These are phyloP conservation scores for Sebastes nivosus DNA, from an alignment of 2,797 vertebrate species.

Conservation along the genomic window DNA sequence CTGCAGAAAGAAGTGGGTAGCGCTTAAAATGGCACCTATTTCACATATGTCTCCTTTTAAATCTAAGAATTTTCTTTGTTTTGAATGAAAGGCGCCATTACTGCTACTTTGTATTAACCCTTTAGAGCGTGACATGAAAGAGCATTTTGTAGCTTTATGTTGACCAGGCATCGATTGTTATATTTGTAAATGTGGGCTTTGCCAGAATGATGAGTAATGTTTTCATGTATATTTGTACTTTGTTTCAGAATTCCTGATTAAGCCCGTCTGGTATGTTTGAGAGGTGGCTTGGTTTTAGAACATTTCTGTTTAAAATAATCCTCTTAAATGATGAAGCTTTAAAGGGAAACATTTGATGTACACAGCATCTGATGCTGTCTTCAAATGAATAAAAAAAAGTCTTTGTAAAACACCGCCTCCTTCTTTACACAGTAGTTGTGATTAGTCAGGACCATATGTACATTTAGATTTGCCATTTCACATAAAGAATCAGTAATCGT, in stretches of 20 bases:
- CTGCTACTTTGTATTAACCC: background rate
- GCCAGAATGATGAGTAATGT: background rate
- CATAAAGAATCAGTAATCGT: background rate
- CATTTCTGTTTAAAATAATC: constrained; percentile 26
- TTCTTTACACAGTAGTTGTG: background rate
- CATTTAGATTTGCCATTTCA: background rate
- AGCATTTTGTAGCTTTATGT: background rate
- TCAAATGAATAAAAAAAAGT: constrained; percentile 28
- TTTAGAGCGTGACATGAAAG: background rate
- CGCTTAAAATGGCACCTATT: background rate
- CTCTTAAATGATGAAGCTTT: background rate
- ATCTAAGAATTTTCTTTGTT: constrained; percentile 12
- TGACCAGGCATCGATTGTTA: background rate
- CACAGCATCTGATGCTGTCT: background rate
- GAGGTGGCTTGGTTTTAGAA: constrained; percentile 3
- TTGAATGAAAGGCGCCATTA: background rate
- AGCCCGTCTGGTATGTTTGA: constrained; percentile 33
- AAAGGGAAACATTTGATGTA: background rate
- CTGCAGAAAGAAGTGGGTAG: constrained; percentile 48
- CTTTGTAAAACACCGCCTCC: background rate
- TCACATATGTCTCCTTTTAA: background rate
- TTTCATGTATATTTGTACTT: constrained; percentile 24
- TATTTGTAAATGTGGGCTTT: constrained; percentile 14
- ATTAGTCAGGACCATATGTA: background rate
- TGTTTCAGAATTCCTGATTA: background rate